Evolutionary conservation across 2,113 vertebrate genomes (phyloP).

Genomic region (Psammodynastes pulverulentus): DNA sequence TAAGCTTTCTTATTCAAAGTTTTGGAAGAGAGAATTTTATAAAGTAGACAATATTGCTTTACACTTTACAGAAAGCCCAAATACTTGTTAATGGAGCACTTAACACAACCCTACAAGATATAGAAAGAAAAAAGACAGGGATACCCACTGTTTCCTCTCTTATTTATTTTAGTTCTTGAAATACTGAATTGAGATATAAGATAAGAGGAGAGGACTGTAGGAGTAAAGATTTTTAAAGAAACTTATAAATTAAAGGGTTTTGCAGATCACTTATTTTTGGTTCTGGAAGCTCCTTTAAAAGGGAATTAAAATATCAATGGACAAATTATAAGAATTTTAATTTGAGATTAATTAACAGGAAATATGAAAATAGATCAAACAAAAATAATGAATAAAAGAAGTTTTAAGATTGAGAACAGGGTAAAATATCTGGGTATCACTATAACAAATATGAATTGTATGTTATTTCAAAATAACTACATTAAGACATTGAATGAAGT

Average conservation of each 20-base stretch:
- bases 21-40: not conserved
- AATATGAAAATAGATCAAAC: not conserved
- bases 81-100: not conserved
- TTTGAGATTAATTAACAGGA: not conserved
- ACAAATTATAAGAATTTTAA: not conserved
- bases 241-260: not conserved
- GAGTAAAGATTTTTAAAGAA: not conserved
- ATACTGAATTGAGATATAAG: not conserved
- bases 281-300: not conserved
- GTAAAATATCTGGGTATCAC: not conserved
- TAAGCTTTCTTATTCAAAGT: not conserved
- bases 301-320: not conserved
- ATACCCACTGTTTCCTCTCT: not conserved
- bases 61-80: not conserved
- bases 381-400: not conserved
- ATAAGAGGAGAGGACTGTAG: not conserved
- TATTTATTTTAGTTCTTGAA: not conserved
- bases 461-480: not conserved
- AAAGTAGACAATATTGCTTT: not conserved
- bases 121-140: not conserved
- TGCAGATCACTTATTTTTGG: not conserved
- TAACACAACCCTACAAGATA: not conserved
- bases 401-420: not conserved
- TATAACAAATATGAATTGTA: not conserved
- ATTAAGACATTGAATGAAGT: not conserved